Evolutionary conservation across 2,888 invertebrate species (phyloP).

Genomic region (Parelbella ahira): DNA sequence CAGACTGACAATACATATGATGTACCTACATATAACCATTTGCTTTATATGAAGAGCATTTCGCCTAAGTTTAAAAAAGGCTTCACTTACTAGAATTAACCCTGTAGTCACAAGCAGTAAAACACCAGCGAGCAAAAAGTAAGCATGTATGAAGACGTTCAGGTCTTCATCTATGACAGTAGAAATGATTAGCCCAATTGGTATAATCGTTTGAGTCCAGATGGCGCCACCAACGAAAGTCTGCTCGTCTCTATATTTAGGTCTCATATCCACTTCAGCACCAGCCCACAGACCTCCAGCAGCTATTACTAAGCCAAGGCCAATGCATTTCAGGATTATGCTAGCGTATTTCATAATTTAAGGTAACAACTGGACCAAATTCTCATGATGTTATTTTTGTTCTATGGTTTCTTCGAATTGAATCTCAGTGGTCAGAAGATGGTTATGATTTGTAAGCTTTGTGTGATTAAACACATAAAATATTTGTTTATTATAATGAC

Average conservation of each 20-base stretch:
- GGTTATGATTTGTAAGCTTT: too few relatives aligned
- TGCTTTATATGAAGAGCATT: too few relatives aligned
- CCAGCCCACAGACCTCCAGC: conserved; percentile 53
- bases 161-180: conserved; percentile 41
- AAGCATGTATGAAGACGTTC: conserved; percentile 42
- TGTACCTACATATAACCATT: too few relatives aligned
- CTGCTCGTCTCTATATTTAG: conserved; percentile 54
- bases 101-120: conserved; percentile 43
- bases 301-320: conserved; percentile 43
- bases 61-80: too few relatives aligned
- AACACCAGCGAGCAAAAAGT: conserved; percentile 45
- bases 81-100: conserved; percentile 40
- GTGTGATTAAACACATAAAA: too few relatives aligned
- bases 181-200: conserved; percentile 54
- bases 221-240: conserved; percentile 57
- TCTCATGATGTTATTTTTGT: not conserved
- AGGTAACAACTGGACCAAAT: not conserved
- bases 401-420: too few relatives aligned
- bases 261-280: conserved; percentile 42
- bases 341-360: conserved; percentile 22
- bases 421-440: too few relatives aligned
- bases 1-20: too few relatives aligned
- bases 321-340: conserved; percentile 42
- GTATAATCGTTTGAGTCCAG: conserved; percentile 62
- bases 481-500: too few relatives aligned